Evolutionary conservation across 1,140 invertebrate species (phyloP), one percentile per base, ranked within the genome.

Genomic region (Bombus turneri): DNA sequence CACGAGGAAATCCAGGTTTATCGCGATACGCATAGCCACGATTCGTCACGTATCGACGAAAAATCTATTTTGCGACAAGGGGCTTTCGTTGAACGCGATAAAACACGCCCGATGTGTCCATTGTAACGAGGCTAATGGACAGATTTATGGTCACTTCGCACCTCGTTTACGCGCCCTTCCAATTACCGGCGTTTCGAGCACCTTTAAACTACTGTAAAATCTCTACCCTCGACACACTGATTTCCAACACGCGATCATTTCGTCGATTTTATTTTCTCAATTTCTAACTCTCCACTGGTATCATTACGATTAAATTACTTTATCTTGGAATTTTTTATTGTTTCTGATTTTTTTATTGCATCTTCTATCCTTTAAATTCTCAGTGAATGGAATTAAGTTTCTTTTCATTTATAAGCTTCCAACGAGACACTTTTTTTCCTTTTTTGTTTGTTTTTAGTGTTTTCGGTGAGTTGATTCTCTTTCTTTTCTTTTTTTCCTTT

Each of bases 21-120:
- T 86, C 84, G 84, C 76, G 87, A 86, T 75, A 83, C 74, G 79
- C 74, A 69, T 59, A 68, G 31, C 59, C 87, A 37, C 80, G 84
- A 88, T 89, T 89, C 83, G 84, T 89, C 88, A 86, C 87, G 88
- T 88, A 89, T 89, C 88, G 72, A 73, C 41, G 87, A 74, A 86
- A 89, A 87, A 89, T 81, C 88, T 88, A 80, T 83, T 64, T 77
- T 53, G 64, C 75, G 47, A 86, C 64, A 62, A 62, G 78, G 66
- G 75, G 75, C 25, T 22, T 15, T 76, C 66, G 84, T 89, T 76
- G 80, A 68, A 68, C 75, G 83, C 87, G 88, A 89, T 88, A 89
- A 89, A 89, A 88, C 88, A 86, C 80, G 71, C 64, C 43, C 74
- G 72, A 64, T 81, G 76, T 89, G 80, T 86, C 84, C 87, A 80